Percentiles rank a stretch among this genome's conserved stretches.
Evolutionary conservation across 2,113 vertebrate species (phyloP).

Genomic region (Thryonomys swinderianus): DNA sequence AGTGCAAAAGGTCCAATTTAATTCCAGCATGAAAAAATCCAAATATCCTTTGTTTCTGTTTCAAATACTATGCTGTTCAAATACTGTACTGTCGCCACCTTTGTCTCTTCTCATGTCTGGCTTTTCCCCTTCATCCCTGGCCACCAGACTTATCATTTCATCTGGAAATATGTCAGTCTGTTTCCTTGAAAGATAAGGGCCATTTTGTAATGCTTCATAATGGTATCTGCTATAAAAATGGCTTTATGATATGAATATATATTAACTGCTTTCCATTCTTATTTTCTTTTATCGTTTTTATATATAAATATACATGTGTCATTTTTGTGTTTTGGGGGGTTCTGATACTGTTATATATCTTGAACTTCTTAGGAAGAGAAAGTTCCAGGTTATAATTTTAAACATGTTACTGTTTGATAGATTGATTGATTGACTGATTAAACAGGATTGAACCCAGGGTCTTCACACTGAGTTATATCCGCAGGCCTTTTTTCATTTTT

Average conservation of each 20-base stretch:
- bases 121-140: no score
- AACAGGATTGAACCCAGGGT: not conserved
- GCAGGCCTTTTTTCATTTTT: not conserved
- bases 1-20: not conserved
- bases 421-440: not conserved
- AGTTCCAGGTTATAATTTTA: not conserved
- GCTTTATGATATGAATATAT: not conserved
- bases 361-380: not conserved
- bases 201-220: not conserved
- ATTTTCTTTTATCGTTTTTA: not conserved
- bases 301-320: no score
- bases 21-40: not conserved
- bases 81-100: not conserved
- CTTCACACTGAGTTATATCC: not conserved
- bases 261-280: not conserved
- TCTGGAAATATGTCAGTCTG: not conserved
- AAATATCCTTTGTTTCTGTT: not conserved
- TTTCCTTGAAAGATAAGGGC: not conserved
- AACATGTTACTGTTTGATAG: no score
- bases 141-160: not conserved
- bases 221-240: not conserved
- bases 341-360: not conserved
- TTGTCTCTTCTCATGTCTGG: fast-evolving
- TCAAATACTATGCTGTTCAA: not conserved
- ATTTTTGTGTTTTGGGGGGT: not conserved